These are phyloP conservation scores for Corythoichthys haematopterus DNA, from an alignment of 2,113 vertebrate genomes.

Conservation along the genomic window DNA sequence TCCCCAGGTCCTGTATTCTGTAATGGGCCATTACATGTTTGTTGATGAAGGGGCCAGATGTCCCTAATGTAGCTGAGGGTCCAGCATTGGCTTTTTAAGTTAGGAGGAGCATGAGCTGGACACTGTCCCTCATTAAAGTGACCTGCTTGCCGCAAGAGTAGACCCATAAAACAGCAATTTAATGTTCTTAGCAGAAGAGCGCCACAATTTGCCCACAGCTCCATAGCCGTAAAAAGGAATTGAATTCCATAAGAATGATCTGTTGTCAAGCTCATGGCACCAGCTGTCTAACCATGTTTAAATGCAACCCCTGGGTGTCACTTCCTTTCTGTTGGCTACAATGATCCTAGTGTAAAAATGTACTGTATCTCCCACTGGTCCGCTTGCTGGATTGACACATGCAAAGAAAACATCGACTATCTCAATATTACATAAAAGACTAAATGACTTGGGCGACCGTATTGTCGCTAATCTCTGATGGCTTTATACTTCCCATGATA, in stretches of 20 bases:
- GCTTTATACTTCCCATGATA: constrained; percentile 41
- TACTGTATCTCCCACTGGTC: constrained; percentile 50
- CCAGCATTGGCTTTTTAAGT: constrained; percentile 45
- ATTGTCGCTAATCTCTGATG: constrained; percentile 50
- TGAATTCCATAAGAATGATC: constrained; percentile 57
- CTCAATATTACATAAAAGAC: constrained; percentile 38
- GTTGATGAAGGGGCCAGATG: constrained; percentile 66
- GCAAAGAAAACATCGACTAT: constrained; percentile 53
- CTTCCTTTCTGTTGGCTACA: constrained; percentile 49
- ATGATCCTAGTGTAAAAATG: constrained; percentile 44
- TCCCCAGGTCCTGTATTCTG: constrained; percentile 46
- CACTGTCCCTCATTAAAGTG: constrained; percentile 64
- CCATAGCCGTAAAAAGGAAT: constrained; percentile 52
- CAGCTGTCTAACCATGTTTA: constrained; percentile 62
- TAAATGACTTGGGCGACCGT: constrained; percentile 33
- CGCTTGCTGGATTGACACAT: constrained; percentile 53
- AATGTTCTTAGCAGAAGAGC: constrained; percentile 69
- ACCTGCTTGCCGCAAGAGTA: constrained; percentile 42
- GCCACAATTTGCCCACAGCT: constrained; percentile 55
- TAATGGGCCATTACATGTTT: constrained; percentile 68
- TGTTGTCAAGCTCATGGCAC: constrained; percentile 53
- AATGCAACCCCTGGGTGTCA: constrained; percentile 54
- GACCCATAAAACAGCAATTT: constrained; percentile 57
- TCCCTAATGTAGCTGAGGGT: constrained; percentile 56
- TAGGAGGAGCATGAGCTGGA: constrained; percentile 50